Evolutionary conservation across 2,888 invertebrate genomes (phyloP).

Genomic region (Spodoptera littoralis): DNA sequence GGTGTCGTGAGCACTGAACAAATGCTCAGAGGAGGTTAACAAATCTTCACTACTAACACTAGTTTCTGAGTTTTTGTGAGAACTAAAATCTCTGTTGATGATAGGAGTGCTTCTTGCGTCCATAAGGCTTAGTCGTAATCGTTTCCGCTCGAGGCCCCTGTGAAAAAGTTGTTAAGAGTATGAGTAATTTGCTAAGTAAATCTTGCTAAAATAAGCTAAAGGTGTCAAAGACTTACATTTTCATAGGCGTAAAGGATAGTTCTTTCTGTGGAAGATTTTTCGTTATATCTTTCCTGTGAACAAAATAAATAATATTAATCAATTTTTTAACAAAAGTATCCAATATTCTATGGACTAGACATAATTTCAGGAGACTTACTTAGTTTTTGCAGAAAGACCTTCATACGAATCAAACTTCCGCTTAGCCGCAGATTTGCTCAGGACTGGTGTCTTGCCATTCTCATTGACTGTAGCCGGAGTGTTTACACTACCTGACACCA

Average conservation of each 20-base stretch:
- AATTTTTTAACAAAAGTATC: background rate
- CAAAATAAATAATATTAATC: constrained; percentile 17
- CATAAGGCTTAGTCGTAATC: constrained; percentile 82
- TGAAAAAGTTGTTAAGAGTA: constrained; percentile 33
- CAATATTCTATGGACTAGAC: too few relatives aligned
- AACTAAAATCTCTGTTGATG: constrained; percentile 76
- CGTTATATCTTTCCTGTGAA: constrained; percentile 90
- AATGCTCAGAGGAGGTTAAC: constrained; percentile 80
- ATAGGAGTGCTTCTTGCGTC: constrained; percentile 81
- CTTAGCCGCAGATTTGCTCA: constrained; percentile 90
- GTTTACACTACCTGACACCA: constrained; percentile 91
- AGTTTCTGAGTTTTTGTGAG: constrained; percentile 80
- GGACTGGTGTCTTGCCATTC: constrained; percentile 87
- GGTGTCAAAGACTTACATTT: constrained; percentile 86
- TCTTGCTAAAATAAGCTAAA: too few relatives aligned
- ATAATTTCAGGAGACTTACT: constrained; percentile 78
- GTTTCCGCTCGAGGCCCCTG: constrained; percentile 85
- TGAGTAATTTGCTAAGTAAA: too few relatives aligned
- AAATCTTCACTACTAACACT: constrained; percentile 83
- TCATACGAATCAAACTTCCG: constrained; percentile 89
- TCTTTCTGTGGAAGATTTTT: constrained; percentile 90
- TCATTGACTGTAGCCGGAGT: constrained; percentile 84
- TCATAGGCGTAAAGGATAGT: constrained; percentile 88
- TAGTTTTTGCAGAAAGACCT: constrained; percentile 91
- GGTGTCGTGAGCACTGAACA: constrained; percentile 83